These are phyloP conservation scores for Melinopterus prodromus DNA, from an alignment of 2,888 invertebrate species.

Conservation along the genomic window DNA sequence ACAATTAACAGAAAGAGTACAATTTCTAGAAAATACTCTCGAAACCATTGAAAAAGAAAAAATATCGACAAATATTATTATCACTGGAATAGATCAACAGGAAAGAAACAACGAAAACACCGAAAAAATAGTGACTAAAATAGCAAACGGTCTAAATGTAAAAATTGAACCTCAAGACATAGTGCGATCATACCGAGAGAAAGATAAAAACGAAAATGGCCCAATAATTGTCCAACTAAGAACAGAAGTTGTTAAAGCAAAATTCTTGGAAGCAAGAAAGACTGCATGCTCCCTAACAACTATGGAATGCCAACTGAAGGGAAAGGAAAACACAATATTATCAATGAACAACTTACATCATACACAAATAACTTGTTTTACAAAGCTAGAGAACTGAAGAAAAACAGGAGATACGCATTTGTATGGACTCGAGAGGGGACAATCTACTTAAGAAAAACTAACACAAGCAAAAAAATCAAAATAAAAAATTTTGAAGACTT, in stretches of 20 bases:
- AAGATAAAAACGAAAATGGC: background rate
- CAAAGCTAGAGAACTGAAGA: conserved; percentile 20
- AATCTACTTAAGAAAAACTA: conserved; percentile 9
- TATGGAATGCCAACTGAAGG: conserved; percentile 7
- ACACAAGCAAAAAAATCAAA: conserved; percentile 9
- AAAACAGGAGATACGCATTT: background rate
- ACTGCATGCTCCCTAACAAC: background rate
- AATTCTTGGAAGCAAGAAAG: background rate
- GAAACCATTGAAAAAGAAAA: background rate
- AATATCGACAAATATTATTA: background rate
- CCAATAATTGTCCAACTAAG: background rate
- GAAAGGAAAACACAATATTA: conserved; percentile 12
- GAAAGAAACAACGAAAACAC: background rate
- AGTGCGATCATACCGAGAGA: background rate
- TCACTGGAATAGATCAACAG: background rate
- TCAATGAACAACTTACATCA: conserved; percentile 17
- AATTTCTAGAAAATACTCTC: background rate
- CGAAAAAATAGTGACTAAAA: background rate
- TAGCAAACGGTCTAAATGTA: background rate
- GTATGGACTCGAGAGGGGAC: conserved; percentile 1
- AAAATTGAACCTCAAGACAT: background rate
- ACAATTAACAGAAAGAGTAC: background rate
- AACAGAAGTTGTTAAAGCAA: background rate
- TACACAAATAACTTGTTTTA: background rate
- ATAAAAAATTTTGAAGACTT: conserved; percentile 10